Base-by-base conservation (phyloP, 1,140 invertebrate species). In the Oryzaephilus surinamensis region DNA sequence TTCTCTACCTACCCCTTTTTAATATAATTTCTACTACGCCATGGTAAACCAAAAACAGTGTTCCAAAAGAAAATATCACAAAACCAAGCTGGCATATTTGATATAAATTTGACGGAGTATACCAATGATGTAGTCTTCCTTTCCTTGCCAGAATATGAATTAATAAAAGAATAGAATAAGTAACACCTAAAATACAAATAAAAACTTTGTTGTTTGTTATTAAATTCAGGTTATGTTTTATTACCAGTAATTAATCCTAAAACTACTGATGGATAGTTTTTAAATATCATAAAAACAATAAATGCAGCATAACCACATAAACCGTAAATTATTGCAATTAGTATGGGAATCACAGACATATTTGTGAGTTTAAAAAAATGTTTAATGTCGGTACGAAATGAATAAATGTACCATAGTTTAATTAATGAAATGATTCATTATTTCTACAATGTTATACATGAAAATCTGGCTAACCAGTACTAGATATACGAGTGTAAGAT, bases 221-320 rank as follows among this genome's bases (percentile, higher is more conserved):
- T 31, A 19, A 21, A 24, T 32, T 45, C 31, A 30, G 23, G 21
- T 24, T 5, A 7, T 14, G 8, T 14, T 38, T 24, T 14, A 6
- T 27, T 34, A 51, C 49, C 49, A 45, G 42, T 42, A 11, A 38
- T 10, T 31, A 48, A 32, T 17, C 38, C 49, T 17, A 40, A 38
- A n/a, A 51, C 26, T 12, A 39, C 35, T 8, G 49, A 32, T 33
- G 46, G 27, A 43, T 51, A 51, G 37, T 51, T 48, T 27, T 48
- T 44, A 13, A 51, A 23, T 16, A 48, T 10, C 3, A 48, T 10
- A 35, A 51, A 48, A 0, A 40, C 31, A 6, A 48, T 20, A 38
- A 41, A 48, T 10, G 34, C 49, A 6, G 49, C 32, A 32, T 36
- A 35, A 2, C 49, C 49, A 16, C 20, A 30, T 10, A 48, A 21